Evolutionary conservation across 1,140 invertebrate species (phyloP), one percentile per base, ranked within the genome.

Genomic region (Drosophila pruinosa): DNA sequence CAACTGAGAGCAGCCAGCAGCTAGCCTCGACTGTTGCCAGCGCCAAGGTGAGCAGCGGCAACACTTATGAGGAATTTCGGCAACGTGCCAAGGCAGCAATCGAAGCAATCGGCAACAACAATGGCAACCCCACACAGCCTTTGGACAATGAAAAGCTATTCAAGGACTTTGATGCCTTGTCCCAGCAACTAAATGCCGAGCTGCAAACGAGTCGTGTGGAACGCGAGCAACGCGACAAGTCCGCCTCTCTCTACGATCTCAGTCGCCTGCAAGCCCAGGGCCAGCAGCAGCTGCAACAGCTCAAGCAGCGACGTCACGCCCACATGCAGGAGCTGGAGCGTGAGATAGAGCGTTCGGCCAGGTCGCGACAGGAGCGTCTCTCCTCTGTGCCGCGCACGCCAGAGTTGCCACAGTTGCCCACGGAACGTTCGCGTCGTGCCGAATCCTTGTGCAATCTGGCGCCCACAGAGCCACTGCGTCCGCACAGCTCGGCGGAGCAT

Each of bases 31-130:
- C 34, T 36, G 21, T 19, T 45, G 22, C 4, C 43, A 41, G 12
- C 3, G 8, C 56, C 69, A 58, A 70, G 54, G 59, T 71, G 52
- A 75, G 57, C 59, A 53, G 38, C 26, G 59, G 50, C 70, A 64
- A 52, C 69, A 76, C 85, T 70, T 91, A 91, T 74, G 90, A 91
- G 65, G 90, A 91, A 91, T 91, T 88, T 91, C 65, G 90, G 90
- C 90, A 91, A 75, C 88, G 81, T 89, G 90, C 90, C 90, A 91
- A 91, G 52, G 90, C 75, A 56, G 77, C 88, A 6, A 76, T 88
- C 21, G 83, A 70, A 52, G 75, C 77, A 38, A 65, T 73, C 50
- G 69, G 19, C 50, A 31, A 7, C 34, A 41, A 3, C 31, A 61
- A 38, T 7, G 10, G n/a, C 22, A 26, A 6, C 24, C 26, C 15